phyloP scores from a whole-genome alignment of 2,113 vertebrate genomes.

The Osmerus eperlanus region DNA sequence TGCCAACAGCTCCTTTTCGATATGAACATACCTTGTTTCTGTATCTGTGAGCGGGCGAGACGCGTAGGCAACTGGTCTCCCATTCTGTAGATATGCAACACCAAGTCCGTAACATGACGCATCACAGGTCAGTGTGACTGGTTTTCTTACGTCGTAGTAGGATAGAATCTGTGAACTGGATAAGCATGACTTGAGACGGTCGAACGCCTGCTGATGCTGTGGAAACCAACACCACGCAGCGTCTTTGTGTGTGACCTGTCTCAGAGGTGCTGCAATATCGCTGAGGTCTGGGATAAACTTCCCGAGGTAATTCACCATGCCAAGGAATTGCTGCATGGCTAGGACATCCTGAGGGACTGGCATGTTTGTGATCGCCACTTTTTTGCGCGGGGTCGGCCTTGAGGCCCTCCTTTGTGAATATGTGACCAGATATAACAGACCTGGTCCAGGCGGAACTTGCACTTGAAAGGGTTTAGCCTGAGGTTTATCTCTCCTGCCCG shows the following conservation, averaged over 20 bases:
- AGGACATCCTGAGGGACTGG: slow-evolving; percentile 1
- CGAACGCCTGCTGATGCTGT: neutral
- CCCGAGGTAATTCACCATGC: slow-evolving; percentile 28
- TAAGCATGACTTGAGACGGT: neutral
- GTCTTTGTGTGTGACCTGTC: neutral
- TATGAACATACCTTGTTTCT: neutral
- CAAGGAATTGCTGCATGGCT: slow-evolving; percentile 19
- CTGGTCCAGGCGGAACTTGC: neutral
- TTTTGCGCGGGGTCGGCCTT: slow-evolving; percentile 16
- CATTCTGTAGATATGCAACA: slow-evolving; percentile 9
- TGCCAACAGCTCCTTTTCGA: slow-evolving; percentile 20
- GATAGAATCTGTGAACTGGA: too few relatives aligned
- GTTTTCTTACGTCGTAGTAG: neutral
- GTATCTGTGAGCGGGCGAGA: slow-evolving; percentile 6
- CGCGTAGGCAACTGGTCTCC: neutral
- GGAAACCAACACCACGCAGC: too few relatives aligned
- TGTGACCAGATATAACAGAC: slow-evolving; percentile 6
- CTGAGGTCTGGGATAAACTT: slow-evolving; percentile 26
- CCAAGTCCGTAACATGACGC: slow-evolving; percentile 8
- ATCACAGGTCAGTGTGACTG: slow-evolving; percentile 13
- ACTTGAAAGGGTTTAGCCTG: neutral
- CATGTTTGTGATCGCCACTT: slow-evolving; percentile 10
- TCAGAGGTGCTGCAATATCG: neutral
- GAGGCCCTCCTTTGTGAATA: slow-evolving; percentile 11
- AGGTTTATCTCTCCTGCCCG: neutral